Percentiles rank a stretch among this genome's conserved stretches.
Conservation (phyloP, 2,797 vertebrate species). For the Artibeus jamaicensis region DNA sequence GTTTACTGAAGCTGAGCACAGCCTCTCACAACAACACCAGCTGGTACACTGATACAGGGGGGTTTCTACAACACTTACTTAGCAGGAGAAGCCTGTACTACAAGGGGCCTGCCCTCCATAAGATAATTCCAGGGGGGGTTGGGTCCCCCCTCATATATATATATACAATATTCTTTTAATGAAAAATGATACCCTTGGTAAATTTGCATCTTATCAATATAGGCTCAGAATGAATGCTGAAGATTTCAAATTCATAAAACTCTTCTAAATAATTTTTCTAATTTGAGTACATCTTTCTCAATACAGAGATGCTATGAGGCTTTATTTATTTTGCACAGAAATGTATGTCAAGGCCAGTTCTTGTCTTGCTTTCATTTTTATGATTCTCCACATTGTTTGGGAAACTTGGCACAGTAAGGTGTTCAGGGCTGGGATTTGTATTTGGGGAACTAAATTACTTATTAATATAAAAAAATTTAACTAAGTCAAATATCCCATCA, state of each 20-base stretch:
- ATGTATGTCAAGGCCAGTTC: constrained; percentile 47
- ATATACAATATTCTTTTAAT: not conserved
- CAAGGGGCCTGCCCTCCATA: not conserved
- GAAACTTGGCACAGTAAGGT: constrained; percentile 71
- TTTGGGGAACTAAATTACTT: too few species aligned
- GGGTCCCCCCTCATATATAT: not conserved
- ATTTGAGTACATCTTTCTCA: constrained; percentile 20
- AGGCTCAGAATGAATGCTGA: not conserved
- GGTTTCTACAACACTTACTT: not conserved
- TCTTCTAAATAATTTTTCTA: not conserved
- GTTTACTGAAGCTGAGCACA: not conserved
- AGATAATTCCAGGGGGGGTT: not conserved
- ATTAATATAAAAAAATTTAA: not conserved
- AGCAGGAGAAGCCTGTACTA: not conserved
- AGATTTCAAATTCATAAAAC: not conserved
- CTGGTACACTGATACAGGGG: not conserved
- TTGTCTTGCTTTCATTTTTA: constrained; percentile 56
- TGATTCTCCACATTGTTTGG: constrained; percentile 65
- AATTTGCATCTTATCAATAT: not conserved
- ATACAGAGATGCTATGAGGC: constrained; percentile 51
- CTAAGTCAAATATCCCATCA: constrained; percentile 28
- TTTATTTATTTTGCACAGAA: constrained; percentile 59
- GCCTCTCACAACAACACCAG: not conserved
- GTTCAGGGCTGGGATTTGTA: constrained; percentile 37
- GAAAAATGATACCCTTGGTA: not conserved